phyloP scores from a whole-genome alignment of 1,140 invertebrate genomes.

The Conus ventricosus region DNA sequence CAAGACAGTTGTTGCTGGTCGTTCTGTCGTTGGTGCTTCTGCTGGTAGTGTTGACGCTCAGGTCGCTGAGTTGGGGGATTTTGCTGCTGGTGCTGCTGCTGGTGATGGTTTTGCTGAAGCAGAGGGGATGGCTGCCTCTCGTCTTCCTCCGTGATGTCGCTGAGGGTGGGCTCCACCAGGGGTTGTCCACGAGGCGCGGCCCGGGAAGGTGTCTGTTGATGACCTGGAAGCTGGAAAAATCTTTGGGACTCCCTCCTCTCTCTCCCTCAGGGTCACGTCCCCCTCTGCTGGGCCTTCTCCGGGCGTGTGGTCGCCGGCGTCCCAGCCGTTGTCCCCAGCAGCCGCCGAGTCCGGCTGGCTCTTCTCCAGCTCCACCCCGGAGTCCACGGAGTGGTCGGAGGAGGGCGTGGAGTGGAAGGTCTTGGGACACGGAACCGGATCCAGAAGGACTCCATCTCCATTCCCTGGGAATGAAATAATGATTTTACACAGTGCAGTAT shows the following conservation, averaged over 20 bases:
- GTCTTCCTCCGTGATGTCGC: constrained; percentile 30
- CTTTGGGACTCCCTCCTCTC: background rate
- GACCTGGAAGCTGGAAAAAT: background rate
- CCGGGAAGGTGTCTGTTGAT: background rate
- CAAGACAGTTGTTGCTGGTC: background rate
- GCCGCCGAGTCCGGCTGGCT: background rate
- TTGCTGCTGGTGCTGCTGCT: background rate
- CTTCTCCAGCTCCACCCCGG: constrained; percentile 21
- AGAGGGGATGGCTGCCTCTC: constrained; percentile 12
- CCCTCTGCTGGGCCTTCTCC: background rate
- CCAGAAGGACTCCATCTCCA: constrained; percentile 34
- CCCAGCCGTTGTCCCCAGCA: background rate
- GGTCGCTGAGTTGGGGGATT: no score
- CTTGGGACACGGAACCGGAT: constrained; percentile 4
- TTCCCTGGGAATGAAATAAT: background rate
- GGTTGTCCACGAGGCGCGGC: background rate
- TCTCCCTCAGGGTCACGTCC: background rate
- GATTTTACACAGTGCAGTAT: background rate
- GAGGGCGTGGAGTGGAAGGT: background rate
- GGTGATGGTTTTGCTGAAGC: constrained; percentile 7
- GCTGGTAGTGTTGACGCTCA: background rate
- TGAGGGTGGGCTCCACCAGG: background rate
- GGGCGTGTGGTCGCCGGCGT: background rate
- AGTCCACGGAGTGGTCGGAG: constrained; percentile 29
- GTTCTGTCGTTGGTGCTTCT: background rate